Evolutionary conservation across 2,797 vertebrate genomes (phyloP), one percentile per base, ranked within the genome.

Genomic region (Ammospiza maritima): DNA sequence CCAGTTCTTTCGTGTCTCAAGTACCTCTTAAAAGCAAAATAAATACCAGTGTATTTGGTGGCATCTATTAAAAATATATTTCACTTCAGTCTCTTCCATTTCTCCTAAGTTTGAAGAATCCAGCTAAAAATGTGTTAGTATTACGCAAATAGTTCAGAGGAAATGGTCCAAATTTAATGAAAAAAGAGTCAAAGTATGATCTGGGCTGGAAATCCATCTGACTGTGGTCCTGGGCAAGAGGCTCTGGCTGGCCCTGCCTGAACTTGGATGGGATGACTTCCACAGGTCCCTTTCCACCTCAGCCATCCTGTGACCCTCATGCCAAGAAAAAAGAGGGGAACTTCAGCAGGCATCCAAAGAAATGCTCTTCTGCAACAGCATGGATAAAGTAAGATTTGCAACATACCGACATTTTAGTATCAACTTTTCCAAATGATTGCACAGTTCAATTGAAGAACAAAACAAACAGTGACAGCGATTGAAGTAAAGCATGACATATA

Each of bases 21-120:
- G 58, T 87, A 57, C 58, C 51, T 74, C 89, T 92, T 85, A 91
- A 97, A 97, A 95, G 91, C 82, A 97, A 95, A 90, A 79, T 50
- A 80, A 78, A 40, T 38, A 21, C 44, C 42, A 56, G 16, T 13
- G 11, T 86, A 90, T n/a, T 83, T 88, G 86, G 70, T 45, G 56
- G 64, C 42, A 47, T 64, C 58, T 29, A 27, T 84, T 88, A 75
- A 88, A 94, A 89, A 29, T 70, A 30, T 11, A 5, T 67, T 76
- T 89, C 32, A 15, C 32, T 89, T 86, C 57, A 87, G 64, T 66
- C 57, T 92, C 18, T 78, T 61, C 23, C 30, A 7, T 32, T 86
- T 58, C 50, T 74, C 73, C 47, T 54, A 81, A 72, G 34, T 94
- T 45, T 82, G 71, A 85, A 89, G 86, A 61, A n/a, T 61, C 58